phyloP scores from a whole-genome alignment of 2,797 vertebrate species.

The Pseudocheirus occidentalis region DNA sequence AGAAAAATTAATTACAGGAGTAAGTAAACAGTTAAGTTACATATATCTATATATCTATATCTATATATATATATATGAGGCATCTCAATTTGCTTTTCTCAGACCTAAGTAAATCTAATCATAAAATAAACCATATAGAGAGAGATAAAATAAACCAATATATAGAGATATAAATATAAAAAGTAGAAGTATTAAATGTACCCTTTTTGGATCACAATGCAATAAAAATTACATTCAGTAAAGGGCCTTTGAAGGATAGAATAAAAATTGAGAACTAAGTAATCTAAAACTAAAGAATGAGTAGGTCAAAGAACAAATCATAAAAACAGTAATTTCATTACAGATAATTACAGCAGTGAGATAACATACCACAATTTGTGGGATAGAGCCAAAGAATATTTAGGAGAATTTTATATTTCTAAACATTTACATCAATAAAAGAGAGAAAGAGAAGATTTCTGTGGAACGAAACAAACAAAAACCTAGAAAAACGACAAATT shows the following conservation, averaged over 20 bases:
- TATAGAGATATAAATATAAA: background rate
- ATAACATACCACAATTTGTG: background rate
- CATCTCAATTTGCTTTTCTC: background rate
- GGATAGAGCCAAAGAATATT: background rate
- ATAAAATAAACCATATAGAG: background rate
- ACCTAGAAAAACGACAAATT: background rate
- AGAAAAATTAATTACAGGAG: background rate
- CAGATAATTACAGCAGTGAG: background rate
- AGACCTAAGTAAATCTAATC: background rate
- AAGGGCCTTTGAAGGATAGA: background rate
- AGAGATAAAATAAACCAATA: too few relatives aligned
- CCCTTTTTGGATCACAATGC: background rate
- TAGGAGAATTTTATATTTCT: background rate
- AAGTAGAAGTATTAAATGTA: background rate
- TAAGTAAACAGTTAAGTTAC: background rate
- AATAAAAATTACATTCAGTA: background rate
- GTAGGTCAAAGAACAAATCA: background rate
- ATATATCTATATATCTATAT: too few relatives aligned
- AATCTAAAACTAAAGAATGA: background rate
- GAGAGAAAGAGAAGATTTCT: background rate
- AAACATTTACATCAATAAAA: background rate
- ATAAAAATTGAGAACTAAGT: background rate
- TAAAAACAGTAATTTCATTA: background rate
- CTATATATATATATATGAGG: too few relatives aligned
- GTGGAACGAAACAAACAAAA: background rate